Percentiles rank a stretch among this genome's conserved stretches.
phyloP scores from a whole-genome alignment of 2,113 vertebrate species.

The Cathartes aura region DNA sequence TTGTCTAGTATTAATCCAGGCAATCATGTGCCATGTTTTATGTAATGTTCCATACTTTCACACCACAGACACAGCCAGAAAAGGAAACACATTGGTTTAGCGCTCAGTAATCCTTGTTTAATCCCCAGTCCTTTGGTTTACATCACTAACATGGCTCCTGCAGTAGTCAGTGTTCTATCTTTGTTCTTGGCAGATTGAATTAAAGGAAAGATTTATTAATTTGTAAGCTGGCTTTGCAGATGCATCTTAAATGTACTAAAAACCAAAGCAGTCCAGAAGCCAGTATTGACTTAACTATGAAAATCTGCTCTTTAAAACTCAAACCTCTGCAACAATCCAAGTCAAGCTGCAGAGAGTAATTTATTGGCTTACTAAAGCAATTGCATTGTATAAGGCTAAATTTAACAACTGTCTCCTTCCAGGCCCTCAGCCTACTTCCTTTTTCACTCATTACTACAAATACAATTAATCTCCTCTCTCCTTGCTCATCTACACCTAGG shows the following conservation, averaged over 20 bases:
- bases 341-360: background rate
- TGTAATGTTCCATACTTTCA: conserved; percentile 40
- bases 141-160: conserved; percentile 45
- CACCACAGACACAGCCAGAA: conserved; percentile 49
- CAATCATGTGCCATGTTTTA: conserved; percentile 11
- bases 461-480: background rate
- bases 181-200: conserved; percentile 47
- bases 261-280: background rate
- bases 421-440: background rate
- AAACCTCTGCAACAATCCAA: background rate
- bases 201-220: conserved; percentile 57
- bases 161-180: conserved; percentile 51
- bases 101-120: conserved; percentile 40
- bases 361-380: background rate
- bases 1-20: conserved; percentile 5
- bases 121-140: conserved; percentile 62
- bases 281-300: conserved; percentile 12
- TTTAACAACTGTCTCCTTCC: background rate
- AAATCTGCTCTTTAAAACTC: conserved; percentile 15
- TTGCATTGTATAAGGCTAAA: background rate
- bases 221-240: conserved; percentile 48
- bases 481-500: background rate
- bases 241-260: conserved; percentile 33
- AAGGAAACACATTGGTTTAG: conserved; percentile 65
- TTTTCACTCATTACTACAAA: conserved; percentile 25